Evolutionary conservation across 2,888 invertebrate species (phyloP), one percentile per base, ranked within the genome.

Genomic region (Chesias legatella): DNA sequence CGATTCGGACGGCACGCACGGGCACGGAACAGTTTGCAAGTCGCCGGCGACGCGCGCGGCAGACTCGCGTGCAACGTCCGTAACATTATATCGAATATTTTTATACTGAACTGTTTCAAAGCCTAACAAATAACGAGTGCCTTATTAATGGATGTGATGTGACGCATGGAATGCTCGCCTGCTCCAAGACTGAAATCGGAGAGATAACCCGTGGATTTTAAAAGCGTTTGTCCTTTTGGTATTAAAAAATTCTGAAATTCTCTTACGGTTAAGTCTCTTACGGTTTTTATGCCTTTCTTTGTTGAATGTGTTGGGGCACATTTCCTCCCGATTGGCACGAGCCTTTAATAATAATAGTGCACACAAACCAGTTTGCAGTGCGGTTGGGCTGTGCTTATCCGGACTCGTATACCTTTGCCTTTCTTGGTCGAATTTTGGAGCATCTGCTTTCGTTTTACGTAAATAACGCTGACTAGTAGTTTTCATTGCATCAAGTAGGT

Each of bases 331-430:
- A 82, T 84, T 80, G 82, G 86, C 86, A 86, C 84, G 86, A 86
- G 83, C 75, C 80, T 76, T 58, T 80, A 85, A 84, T 86, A 88
- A 86, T 88, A 85, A 85, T 86, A 85, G 82, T 84, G 82, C 79
- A 83, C 80, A 67, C 55, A 79, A 88, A 86, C 86, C 85, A 71
- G 86, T 88, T 88, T 85, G 79, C 80, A 75, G 79, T 82, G 79
- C 65, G 78, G 81, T 80, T 75, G 65, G 79, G 70, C 67, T 79
- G 80, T 72, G 79, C 80, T 83, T 79, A 80, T 84, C 81, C 84
- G 74, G 82, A 67, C 72, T 72, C 73, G 61, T 66, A 80, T 82
- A 79, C 84, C 83, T 80, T 79, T 73, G 70, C 70, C 74, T 79
- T 79, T 74, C 75, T 76, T 73, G 60, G 65, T 72, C 72, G 60